Base-by-base conservation (phyloP, 1,140 invertebrate genomes). In the Thereuonema tuberculata region DNA sequence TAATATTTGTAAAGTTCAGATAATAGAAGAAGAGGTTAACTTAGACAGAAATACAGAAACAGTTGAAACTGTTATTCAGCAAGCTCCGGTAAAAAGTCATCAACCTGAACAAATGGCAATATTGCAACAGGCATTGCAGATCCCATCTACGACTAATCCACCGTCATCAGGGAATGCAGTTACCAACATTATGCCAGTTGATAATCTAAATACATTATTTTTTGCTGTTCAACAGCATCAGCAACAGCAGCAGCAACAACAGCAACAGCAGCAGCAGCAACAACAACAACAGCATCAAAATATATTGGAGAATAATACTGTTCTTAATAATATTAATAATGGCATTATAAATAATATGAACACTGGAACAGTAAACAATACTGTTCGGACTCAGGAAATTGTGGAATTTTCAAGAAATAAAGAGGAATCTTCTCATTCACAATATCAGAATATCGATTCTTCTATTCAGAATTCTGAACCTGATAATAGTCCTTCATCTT, bases 51-150 rank as follows among this genome's bases (percentile, higher is more conserved):
- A n/a, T n/a, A n/a, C n/a, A n/a, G n/a, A n/a, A n/a, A n/a, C n/a
- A n/a, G n/a, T n/a, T n/a, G 48, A 50, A 50, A 9, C 9, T 21
- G 21, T 50, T 24, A 14, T 21, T 17, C 48, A 50, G 9, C 48
- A 5, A 50, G 3, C 17, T 17, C 23, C 48, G 9, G 9, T 50
- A 14, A 5, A 9, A 9, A 24, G 48, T 49, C 57, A 63, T 52
- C 65, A 69, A 49, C 76, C 72, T 56, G 75, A 64, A 52, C 67
- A 63, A 24, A 61, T 59, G 25, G 62, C 70, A 23, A 74, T 76
- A 24, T 62, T 76, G n/a, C 73, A 75, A 57, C 68, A 74, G 57
- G 74, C 71, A 26, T 62, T 75, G 54, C 52, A n/a, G 24, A 58
- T 62, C 5, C 61, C 60, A 0, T 59, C 47, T 15, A 52, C n/a